These are phyloP conservation scores for Euglossa dilemma DNA, from an alignment of 1,140 invertebrate species.

Conservation along the genomic window DNA sequence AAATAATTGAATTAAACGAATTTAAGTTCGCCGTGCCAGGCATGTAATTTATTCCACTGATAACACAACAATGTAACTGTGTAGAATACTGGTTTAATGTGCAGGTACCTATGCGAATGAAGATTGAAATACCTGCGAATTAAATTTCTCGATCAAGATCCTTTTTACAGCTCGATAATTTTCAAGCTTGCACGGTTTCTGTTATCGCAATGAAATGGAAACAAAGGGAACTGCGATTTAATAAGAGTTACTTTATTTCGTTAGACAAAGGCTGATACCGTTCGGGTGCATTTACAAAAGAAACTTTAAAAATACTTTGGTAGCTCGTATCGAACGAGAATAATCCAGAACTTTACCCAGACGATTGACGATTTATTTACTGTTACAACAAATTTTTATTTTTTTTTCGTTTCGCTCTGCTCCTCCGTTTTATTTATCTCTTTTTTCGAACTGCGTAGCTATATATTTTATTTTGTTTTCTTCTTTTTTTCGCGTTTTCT, in stretches of 20 bases:
- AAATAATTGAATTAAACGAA: no score
- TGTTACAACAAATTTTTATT: constrained; percentile 46
- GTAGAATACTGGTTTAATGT: no score
- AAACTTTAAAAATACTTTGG: background rate
- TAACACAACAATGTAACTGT: no score
- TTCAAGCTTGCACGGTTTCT: background rate
- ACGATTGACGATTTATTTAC: constrained; percentile 60
- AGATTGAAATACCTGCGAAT: no score
- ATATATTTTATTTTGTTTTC: background rate
- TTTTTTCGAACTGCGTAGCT: constrained; percentile 55
- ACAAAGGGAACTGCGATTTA: background rate
- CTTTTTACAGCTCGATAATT: no score
- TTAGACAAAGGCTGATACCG: background rate
- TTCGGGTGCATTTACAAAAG: background rate
- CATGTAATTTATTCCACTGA: no score
- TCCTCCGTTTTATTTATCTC: constrained; percentile 51
- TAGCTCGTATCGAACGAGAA: constrained; percentile 25
- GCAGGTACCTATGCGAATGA: no score
- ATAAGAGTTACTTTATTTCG: background rate
- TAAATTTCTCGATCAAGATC: no score
- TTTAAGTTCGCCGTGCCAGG: no score
- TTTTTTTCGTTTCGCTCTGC: constrained; percentile 62
- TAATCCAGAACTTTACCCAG: constrained; percentile 54
- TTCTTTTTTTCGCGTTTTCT: constrained; percentile 18
- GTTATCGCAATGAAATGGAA: background rate